Conservation (phyloP, 2,113 vertebrate genomes). For the Vimba vimba region DNA sequence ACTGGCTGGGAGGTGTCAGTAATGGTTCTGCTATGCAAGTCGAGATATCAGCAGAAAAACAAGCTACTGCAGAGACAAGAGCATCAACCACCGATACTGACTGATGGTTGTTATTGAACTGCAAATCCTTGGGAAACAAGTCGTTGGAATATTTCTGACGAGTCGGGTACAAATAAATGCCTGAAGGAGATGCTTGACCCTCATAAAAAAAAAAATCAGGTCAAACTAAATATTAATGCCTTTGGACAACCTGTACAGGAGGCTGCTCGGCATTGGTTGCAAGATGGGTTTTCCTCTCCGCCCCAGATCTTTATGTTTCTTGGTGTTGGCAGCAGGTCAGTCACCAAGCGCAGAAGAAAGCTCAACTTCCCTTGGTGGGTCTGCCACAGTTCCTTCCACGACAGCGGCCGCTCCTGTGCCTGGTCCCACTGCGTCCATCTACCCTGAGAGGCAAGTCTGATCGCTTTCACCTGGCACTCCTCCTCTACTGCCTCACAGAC, state of each 20-base stretch:
- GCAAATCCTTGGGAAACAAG: background rate
- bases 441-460: background rate
- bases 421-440: background rate
- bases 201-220: background rate
- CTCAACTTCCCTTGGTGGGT: no score
- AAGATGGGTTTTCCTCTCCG: no score
- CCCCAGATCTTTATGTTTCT: no score
- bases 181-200: background rate
- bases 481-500: no score
- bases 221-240: background rate
- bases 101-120: background rate
- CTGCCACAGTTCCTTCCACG: background rate
- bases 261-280: no score
- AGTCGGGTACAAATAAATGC: background rate
- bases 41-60: background rate
- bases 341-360: no score
- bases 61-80: background rate
- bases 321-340: no score
- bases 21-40: background rate
- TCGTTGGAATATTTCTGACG: no score
- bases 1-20: background rate
- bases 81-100: background rate
- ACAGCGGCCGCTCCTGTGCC: background rate
- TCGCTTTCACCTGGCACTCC: no score
- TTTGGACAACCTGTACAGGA: no score